These are phyloP conservation scores for Bombus superbus DNA, from an alignment of 1,140 invertebrate species.

Conservation along the genomic window DNA sequence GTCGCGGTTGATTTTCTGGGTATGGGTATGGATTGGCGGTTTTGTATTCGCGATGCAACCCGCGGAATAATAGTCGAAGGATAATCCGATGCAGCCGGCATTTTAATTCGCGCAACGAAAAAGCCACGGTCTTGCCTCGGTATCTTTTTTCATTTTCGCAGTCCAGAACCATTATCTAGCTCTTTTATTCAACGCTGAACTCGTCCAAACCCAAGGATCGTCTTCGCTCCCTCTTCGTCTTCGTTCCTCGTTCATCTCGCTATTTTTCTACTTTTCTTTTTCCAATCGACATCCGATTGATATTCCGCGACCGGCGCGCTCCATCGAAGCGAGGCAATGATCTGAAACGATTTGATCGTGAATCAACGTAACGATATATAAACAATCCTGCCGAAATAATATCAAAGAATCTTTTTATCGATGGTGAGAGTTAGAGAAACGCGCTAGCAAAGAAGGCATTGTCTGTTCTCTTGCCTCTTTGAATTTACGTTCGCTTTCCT, in stretches of 20 bases:
- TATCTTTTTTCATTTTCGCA: slow-evolving; percentile 44
- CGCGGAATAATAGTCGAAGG: slow-evolving; percentile 57
- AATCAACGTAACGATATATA: too few species aligned
- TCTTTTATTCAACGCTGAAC: slow-evolving; percentile 19
- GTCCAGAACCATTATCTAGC: background rate
- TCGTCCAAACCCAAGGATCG: slow-evolving; percentile 41
- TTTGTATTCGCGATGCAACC: slow-evolving; percentile 69
- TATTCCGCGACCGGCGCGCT: background rate
- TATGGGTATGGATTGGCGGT: background rate
- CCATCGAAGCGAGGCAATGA: background rate
- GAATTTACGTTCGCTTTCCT: too few species aligned
- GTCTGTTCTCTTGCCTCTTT: too few species aligned
- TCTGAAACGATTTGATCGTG: background rate
- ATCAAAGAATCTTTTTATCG: too few species aligned
- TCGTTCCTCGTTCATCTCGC: background rate
- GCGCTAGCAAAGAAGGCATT: too few species aligned
- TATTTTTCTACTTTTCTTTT: background rate
- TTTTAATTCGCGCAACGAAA: slow-evolving; percentile 62
- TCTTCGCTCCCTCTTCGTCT: slow-evolving; percentile 19
- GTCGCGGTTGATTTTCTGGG: background rate
- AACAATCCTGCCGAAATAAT: background rate
- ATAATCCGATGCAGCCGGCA: slow-evolving; percentile 61
- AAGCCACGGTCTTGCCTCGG: background rate
- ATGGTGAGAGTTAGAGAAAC: background rate
- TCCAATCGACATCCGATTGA: slow-evolving; percentile 6